These are phyloP conservation scores for Lepidurus packardi DNA, from an alignment of 1,140 invertebrate genomes.

Conservation along the genomic window DNA sequence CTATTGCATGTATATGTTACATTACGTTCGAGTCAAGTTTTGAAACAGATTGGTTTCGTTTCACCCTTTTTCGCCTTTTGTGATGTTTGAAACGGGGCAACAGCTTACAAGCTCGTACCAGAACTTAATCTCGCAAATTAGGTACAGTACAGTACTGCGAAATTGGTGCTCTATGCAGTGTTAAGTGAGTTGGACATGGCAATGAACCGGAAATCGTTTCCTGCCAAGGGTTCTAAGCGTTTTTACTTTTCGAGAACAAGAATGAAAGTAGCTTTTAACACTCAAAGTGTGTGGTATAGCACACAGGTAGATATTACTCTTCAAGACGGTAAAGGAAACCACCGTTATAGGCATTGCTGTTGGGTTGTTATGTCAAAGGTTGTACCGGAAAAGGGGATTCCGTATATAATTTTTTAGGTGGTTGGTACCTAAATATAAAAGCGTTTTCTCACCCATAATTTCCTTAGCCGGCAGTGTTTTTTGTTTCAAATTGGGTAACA, in stretches of 20 bases:
- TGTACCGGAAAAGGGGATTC: not conserved
- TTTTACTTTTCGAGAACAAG: not conserved
- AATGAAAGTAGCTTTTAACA: not conserved
- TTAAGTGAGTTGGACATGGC: slow-evolving; percentile 11
- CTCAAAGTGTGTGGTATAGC: not conserved
- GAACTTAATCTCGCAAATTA: slow-evolving; percentile 1
- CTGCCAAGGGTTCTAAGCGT: not conserved
- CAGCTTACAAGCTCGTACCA: not conserved
- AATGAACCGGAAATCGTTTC: slow-evolving; percentile 19
- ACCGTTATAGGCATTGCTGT: not conserved
- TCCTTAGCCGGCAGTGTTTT: not conserved
- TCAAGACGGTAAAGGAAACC: slow-evolving; percentile 10
- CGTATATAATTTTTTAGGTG: not conserved
- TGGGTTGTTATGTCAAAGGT: not conserved
- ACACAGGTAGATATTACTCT: not conserved
- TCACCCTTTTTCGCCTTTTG: not conserved
- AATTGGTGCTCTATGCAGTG: not conserved
- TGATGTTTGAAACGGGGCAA: not conserved
- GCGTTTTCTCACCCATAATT: not conserved
- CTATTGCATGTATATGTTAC: not conserved
- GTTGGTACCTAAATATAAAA: not conserved
- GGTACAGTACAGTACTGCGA: not conserved
- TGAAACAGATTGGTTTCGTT: not conserved
- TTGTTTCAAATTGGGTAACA: slow-evolving; percentile 9
- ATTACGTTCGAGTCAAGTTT: not conserved